Evolutionary conservation across 2,113 vertebrate genomes (phyloP).

Genomic region (Geococcyx californianus): DNA sequence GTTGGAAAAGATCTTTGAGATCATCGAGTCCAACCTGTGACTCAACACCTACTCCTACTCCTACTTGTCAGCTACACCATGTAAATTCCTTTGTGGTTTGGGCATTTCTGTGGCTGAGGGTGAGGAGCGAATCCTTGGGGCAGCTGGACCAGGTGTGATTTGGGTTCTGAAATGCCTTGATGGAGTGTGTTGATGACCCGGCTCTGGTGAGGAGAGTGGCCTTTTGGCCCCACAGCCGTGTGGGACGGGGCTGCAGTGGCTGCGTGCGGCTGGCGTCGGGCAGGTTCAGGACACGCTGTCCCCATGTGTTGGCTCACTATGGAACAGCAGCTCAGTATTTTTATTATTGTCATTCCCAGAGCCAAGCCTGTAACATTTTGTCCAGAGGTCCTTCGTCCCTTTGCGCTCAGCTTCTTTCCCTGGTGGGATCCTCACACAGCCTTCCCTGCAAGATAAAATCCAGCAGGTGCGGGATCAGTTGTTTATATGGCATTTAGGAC

Average conservation of each 20-base stretch:
- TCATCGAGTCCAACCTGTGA: too few species aligned
- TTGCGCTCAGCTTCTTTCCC: background rate
- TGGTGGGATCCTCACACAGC: background rate
- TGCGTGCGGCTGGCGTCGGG: background rate
- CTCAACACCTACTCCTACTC: too few species aligned
- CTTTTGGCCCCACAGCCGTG: background rate
- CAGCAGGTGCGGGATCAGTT: conserved; percentile 15
- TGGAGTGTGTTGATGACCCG: fast-evolving
- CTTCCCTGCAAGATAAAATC: background rate
- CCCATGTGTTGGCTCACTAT: background rate
- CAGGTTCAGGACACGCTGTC: conserved; percentile 9
- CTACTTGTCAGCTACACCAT: too few species aligned
- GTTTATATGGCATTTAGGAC: background rate
- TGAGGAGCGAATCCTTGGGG: background rate
- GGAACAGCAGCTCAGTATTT: background rate
- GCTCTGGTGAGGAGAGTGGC: fast-evolving
- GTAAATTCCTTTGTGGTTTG: background rate
- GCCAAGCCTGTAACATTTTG: background rate
- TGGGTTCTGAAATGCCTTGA: fast-evolving
- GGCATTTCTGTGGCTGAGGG: background rate
- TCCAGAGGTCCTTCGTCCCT: background rate
- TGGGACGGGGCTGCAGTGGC: background rate
- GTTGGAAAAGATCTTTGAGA: too few species aligned
- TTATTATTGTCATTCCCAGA: background rate
- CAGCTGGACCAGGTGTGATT: background rate